phyloP scores from a whole-genome alignment of 2,113 vertebrate species.

The Elephas maximus region DNA sequence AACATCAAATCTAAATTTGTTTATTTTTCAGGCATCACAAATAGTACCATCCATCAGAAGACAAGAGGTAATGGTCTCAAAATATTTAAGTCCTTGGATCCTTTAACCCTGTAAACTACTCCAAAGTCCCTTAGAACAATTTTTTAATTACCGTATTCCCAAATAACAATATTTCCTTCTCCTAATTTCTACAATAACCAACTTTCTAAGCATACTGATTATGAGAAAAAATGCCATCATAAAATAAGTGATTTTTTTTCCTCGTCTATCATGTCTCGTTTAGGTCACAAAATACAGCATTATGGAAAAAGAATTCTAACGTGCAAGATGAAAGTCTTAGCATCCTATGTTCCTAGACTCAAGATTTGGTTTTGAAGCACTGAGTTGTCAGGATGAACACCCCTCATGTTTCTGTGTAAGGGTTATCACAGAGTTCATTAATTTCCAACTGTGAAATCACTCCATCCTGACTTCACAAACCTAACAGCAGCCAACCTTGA shows the following conservation, averaged over 20 bases:
- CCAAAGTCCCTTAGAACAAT: neutral
- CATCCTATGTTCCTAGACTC: too few relatives aligned
- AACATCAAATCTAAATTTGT: rapidly evolving
- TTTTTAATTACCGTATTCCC: neutral
- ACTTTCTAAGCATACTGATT: neutral
- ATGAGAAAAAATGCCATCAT: neutral
- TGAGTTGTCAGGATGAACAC: neutral
- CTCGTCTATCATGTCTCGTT: neutral
- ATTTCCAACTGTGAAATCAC: rapidly evolving
- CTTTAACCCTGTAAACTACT: neutral
- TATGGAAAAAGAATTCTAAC: neutral
- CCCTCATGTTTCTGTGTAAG: rapidly evolving
- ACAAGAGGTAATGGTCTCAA: neutral
- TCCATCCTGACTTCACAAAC: neutral
- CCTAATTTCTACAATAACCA: neutral
- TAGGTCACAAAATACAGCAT: neutral
- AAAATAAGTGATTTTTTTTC: neutral
- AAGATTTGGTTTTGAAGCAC: neutral
- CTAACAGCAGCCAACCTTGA: neutral
- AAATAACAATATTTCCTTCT: neutral
- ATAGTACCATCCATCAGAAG: neutral
- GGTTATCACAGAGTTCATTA: rapidly evolving
- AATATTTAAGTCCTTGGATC: neutral
- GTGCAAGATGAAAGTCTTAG: neutral
- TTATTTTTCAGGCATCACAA: neutral